Evolutionary conservation across 2,888 invertebrate species (phyloP).

Genomic region (Lepidocyrtinus sp.): DNA sequence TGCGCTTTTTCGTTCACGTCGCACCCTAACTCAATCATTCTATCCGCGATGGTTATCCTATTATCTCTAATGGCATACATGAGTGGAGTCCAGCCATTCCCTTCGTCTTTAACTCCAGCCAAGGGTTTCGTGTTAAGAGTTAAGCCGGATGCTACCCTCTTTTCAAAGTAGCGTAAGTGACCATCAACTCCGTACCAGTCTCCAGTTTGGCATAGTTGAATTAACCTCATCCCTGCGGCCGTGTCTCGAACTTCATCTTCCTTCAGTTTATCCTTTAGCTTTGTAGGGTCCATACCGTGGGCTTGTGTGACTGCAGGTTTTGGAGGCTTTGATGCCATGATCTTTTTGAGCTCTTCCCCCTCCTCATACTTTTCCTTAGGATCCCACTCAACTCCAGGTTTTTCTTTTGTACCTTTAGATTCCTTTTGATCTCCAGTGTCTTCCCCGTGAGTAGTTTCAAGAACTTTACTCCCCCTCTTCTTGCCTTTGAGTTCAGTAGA

Average conservation of each 20-base stretch:
- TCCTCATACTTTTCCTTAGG: too few species aligned
- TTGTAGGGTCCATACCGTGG: too few species aligned
- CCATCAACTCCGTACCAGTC: conserved; percentile 95
- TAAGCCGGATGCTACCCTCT: conserved; percentile 80
- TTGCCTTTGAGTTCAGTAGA: too few species aligned
- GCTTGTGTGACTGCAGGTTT: too few species aligned
- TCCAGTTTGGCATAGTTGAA: conserved; percentile 85
- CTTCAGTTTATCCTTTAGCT: conserved; percentile 15
- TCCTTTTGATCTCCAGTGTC: too few species aligned
- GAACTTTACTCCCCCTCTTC: too few species aligned
- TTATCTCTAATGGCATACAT: conserved; percentile 98
- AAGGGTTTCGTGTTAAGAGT: conserved; percentile 82
- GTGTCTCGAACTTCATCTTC: not conserved
- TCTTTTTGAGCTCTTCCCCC: conserved; percentile 68
- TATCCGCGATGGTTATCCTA: conserved; percentile 89
- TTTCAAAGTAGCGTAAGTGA: conserved; percentile 87
- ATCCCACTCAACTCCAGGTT: too few species aligned
- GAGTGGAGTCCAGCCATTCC: conserved; percentile 93
- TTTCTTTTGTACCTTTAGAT: too few species aligned
- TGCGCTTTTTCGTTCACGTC: conserved; percentile 95
- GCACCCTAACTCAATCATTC: conserved; percentile 92
- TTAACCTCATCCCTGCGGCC: conserved; percentile 83
- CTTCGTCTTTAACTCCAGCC: conserved; percentile 86
- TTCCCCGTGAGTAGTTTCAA: too few species aligned
- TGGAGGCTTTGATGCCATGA: not conserved